Evolutionary conservation across 2,797 vertebrate genomes (phyloP), one percentile per base, ranked within the genome.

Genomic region (Pseudomugil tenellus): DNA sequence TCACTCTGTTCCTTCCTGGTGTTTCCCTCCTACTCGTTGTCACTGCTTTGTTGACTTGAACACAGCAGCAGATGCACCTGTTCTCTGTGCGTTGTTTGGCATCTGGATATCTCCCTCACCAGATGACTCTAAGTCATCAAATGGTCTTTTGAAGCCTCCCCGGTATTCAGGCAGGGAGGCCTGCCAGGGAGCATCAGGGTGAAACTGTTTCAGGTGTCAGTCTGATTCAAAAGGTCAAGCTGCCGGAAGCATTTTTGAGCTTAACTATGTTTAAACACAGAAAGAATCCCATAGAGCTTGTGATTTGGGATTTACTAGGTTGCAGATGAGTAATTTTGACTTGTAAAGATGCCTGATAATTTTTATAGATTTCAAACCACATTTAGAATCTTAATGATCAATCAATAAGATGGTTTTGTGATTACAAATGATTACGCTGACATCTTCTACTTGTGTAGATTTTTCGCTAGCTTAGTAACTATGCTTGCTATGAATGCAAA

Each of bases 171-270:
- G 66, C 64, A 31, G 58, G 0, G 62, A 70, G 58, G 66, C 81
- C n/a, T 80, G 62, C 53, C 55, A 3, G 34, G 62, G 78, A 87
- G 75, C 72, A 66, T 74, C 76, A 67, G 77, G 76, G 78, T 71
- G 79, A 87, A 80, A 72, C 46, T 16, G 74, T 72, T 78, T 81
- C 58, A 68, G 80, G 73, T 70, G 25, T 60, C 29, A 28, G 72
- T 67, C 63, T 51, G 72, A 81, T 81, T 81, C 54, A 34, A 85
- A 87, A 90, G 88, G 84, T 89, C 90, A 84, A 75, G 71, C 78
- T 81, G 83, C 77, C 85, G 85, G 62, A 63, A 82, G 77, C 73
- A 74, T 63, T 87, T 81, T 59, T 62, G 35, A 64, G 11, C 55
- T 77, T 70, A 72, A 79, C 72, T 69, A 62, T 74, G 67, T 79